Conservation (phyloP, 2,113 vertebrate genomes). For the Sorex araneus region DNA sequence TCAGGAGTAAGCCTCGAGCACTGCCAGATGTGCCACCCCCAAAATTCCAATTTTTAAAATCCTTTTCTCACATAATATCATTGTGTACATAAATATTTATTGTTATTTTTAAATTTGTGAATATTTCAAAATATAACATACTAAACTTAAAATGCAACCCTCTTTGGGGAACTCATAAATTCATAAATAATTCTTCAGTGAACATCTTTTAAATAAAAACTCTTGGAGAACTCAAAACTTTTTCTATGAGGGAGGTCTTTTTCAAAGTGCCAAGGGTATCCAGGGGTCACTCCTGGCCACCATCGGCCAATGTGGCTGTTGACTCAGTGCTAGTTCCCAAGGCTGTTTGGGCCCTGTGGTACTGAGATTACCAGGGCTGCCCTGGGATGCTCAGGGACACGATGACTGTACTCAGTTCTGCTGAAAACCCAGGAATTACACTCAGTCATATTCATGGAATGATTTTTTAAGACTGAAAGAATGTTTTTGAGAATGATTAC, state of each 20-base stretch:
- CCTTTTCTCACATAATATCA: background rate
- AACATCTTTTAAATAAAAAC: conserved; percentile 11
- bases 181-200: too few species aligned
- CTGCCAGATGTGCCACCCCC: too few species aligned
- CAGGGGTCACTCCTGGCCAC: background rate
- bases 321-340: too few species aligned
- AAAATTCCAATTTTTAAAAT: conserved; percentile 22
- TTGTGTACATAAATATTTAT: background rate
- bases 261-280: background rate
- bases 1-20: too few species aligned
- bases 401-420: too few species aligned
- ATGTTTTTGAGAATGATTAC: background rate
- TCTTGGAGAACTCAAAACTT: background rate
- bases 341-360: too few species aligned
- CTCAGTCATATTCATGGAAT: background rate
- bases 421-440: too few species aligned
- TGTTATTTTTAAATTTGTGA: conserved; percentile 9
- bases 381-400: too few species aligned
- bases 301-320: background rate
- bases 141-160: too few species aligned
- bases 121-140: background rate
- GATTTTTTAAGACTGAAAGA: too few species aligned
- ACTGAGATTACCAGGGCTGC: too few species aligned
- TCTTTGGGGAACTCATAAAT: too few species aligned
- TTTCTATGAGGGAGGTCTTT: background rate